Base-by-base conservation (phyloP, 2,797 vertebrate genomes). In the Phalloptychus januarius region DNA sequence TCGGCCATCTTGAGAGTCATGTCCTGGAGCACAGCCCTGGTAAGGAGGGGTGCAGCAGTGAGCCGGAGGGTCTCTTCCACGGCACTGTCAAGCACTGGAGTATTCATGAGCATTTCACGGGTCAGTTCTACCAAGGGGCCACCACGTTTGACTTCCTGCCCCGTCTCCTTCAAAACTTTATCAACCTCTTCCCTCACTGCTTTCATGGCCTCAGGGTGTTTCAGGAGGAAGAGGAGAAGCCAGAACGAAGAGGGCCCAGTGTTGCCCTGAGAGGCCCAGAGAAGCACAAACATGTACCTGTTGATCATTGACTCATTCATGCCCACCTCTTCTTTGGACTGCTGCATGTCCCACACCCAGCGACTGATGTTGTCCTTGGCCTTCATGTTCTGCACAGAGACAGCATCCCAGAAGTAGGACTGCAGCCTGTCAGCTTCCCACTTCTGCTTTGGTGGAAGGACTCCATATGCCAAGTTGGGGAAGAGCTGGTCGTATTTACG, bases 181-280 rank as follows among this genome's bases (percentile, higher is more conserved):
- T 96, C 86, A 0, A 97, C 92, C 63, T 99, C 98, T 0, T 83
- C 84, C 79, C 77, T 95, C 65, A 98, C 94, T 2, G 96, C 97
- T 44, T 36, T 76, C 96, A 99, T 95, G 23, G 97, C 97, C 0
- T 97, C 95, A 6, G 96, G 96, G 28, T 97, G 79, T 76, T 97
- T 98, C 94, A 98, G 93, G n/a, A 99, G 95, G 80, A 94, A 96
- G 0, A 97, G 75, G 23, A 99, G 95, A n/a, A 97, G 92, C 98
- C 98, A 99, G 92, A 99, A 99, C 0, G 96, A 79, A 5, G 96
- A 88, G 0, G 97, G 96, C 0, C 97, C 98, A 0, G 97, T 98
- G 88, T 99, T 99, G 2, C 97, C 94, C 85, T 98, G 98, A 45
- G 98, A 97, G 1, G 97, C 97, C 97, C 97, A 99, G 15, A 99